Conservation (phyloP, 2,797 vertebrate species). For the Clarias platycephalus region DNA sequence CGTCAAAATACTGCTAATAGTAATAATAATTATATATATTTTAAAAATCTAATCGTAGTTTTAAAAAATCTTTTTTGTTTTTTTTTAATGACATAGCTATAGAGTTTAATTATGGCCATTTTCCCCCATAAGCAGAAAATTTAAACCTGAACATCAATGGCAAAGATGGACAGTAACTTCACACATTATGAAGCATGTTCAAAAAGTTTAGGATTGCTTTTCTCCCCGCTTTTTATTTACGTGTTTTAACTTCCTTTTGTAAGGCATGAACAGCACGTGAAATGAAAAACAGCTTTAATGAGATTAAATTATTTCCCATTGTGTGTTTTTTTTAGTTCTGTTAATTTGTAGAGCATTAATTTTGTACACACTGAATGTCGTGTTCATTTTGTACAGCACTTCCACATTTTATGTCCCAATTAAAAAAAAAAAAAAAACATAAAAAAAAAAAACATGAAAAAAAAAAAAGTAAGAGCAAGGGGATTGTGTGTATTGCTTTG, state of each 20-base stretch:
- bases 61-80: conserved; percentile 53
- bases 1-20: conserved; percentile 63
- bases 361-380: conserved; percentile 79
- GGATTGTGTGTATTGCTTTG: conserved; percentile 94
- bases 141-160: background rate
- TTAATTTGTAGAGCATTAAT: conserved; percentile 62
- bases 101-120: conserved; percentile 37
- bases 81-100: conserved; percentile 11
- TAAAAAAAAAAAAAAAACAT: conserved; percentile 58
- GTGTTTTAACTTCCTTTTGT: conserved; percentile 71
- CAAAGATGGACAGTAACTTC: conserved; percentile 35
- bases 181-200: conserved; percentile 66
- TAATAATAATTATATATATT: conserved; percentile 69
- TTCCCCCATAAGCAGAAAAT: background rate
- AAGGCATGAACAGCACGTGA: conserved; percentile 97
- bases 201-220: conserved; percentile 58
- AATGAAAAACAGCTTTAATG: conserved; percentile 80
- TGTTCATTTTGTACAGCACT: conserved; percentile 89
- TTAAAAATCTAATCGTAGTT: conserved; percentile 40
- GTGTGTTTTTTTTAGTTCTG: conserved; percentile 69
- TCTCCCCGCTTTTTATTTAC: conserved; percentile 61
- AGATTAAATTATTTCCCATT: conserved; percentile 80
- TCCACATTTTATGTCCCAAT: conserved; percentile 85
- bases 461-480: conserved; percentile 61
- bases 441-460: background rate